These are phyloP conservation scores for Eilema griseolum DNA, from an alignment of 2,888 invertebrate genomes.

Conservation along the genomic window DNA sequence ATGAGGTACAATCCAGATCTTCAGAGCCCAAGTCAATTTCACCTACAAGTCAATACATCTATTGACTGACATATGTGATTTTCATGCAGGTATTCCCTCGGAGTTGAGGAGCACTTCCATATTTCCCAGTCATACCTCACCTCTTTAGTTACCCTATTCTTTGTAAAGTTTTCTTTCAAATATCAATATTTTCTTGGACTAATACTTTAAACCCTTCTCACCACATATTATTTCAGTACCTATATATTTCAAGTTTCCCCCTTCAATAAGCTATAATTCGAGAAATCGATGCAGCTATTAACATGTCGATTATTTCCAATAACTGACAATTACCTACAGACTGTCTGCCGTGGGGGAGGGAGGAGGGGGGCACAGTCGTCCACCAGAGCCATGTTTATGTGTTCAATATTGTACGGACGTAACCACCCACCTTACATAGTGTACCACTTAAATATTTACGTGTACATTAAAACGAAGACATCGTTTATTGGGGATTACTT, in stretches of 20 bases:
- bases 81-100: no score
- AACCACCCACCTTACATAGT: conserved; percentile 24
- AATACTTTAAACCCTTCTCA: no score
- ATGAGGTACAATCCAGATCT: no score
- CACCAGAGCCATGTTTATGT: conserved; percentile 35
- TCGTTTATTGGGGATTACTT: not conserved
- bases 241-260: not conserved
- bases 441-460: conserved; percentile 28
- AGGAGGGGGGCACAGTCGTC: not conserved
- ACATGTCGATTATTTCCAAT: not conserved
- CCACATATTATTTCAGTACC: not conserved
- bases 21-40: no score
- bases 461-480: conserved; percentile 15
- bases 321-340: conserved; percentile 10
- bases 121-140: no score
- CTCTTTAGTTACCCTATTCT: no score
- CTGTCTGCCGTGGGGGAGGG: not conserved
- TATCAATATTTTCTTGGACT: no score
- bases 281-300: conserved; percentile 5
- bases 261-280: not conserved
- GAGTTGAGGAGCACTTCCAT: no score
- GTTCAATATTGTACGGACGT: conserved; percentile 41
- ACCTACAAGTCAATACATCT: no score
- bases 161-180: no score
- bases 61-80: no score